Evolutionary conservation across 30 jellyfish, hydroid and myxozoan genomes (phyloP).

Genomic region (Chrysaora quinquecirrha): DNA sequence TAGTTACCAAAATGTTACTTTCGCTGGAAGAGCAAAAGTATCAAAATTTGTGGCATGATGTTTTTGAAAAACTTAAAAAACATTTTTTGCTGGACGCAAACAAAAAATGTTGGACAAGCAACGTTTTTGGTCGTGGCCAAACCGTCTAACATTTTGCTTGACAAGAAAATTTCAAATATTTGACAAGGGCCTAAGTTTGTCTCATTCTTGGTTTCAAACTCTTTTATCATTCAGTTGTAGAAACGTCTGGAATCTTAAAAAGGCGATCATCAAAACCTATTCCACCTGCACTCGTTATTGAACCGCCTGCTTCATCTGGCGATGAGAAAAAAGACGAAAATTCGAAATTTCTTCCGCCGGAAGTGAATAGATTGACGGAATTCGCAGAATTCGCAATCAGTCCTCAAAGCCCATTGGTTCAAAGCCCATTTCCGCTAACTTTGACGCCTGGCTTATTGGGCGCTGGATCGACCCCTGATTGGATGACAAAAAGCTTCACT

Average conservation of each 20-base stretch:
- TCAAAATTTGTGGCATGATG: too few species aligned
- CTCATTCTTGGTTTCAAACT: too few species aligned
- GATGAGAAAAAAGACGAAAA: constrained; percentile 70
- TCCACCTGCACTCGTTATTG: constrained; percentile 92
- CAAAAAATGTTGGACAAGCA: too few species aligned
- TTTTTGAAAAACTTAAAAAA: too few species aligned
- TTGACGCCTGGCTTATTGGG: constrained; percentile 91
- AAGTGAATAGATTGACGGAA: constrained; percentile 70
- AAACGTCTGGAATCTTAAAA: constrained; percentile 61
- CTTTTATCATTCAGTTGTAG: constrained; percentile 4
- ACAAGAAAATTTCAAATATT: too few species aligned
- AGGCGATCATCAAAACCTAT: constrained; percentile 92
- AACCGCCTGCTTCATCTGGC: constrained; percentile 64
- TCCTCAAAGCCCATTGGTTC: constrained; percentile 93
- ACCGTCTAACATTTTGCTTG: too few species aligned
- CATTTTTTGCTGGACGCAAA: too few species aligned
- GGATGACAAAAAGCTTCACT: constrained; percentile 89
- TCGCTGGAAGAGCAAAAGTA: too few species aligned
- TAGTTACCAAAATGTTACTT: too few species aligned
- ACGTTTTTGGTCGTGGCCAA: too few species aligned
- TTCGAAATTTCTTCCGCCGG: constrained; percentile 70
- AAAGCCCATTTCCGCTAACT: constrained; percentile 92
- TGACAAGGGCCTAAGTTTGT: too few species aligned
- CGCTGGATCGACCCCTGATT: constrained; percentile 82
- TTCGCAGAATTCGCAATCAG: constrained; percentile 95